These are phyloP conservation scores for Plebejus anna DNA, from an alignment of 2,888 invertebrate species.

Conservation along the genomic window DNA sequence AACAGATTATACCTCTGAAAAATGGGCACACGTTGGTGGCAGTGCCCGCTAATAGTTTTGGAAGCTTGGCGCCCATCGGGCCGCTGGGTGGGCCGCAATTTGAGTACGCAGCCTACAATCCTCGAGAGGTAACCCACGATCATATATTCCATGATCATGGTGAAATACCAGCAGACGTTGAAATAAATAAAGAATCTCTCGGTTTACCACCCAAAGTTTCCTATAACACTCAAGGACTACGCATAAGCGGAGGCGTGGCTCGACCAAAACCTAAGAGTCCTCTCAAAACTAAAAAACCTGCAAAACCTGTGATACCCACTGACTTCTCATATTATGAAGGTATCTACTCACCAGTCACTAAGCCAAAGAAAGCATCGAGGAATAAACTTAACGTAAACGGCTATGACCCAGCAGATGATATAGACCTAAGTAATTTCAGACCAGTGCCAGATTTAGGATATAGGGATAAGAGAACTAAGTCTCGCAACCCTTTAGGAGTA, in stretches of 20 bases:
- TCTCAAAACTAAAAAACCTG: slow-evolving; percentile 51
- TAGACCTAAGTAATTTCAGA: slow-evolving; percentile 52
- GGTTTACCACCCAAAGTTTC: slow-evolving; percentile 59
- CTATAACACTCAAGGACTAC: slow-evolving; percentile 62
- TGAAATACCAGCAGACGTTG: slow-evolving; percentile 61
- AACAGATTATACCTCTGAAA: slow-evolving; percentile 55
- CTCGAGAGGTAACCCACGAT: slow-evolving; percentile 74
- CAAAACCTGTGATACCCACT: slow-evolving; percentile 46
- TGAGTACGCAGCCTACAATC: slow-evolving; percentile 69
- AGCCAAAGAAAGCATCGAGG: slow-evolving; percentile 49
- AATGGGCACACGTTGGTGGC: slow-evolving; percentile 53
- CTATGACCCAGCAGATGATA: slow-evolving; percentile 45
- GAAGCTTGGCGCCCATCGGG: slow-evolving; percentile 48
- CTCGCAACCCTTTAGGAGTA: slow-evolving; percentile 46
- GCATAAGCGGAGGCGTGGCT: slow-evolving; percentile 49
- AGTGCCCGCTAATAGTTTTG: slow-evolving; percentile 51
- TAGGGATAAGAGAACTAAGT: slow-evolving; percentile 54
- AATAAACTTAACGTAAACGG: slow-evolving; percentile 45
- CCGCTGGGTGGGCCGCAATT: slow-evolving; percentile 62
- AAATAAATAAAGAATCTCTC: slow-evolving; percentile 57
- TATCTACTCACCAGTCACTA: slow-evolving; percentile 53
- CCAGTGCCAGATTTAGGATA: slow-evolving; percentile 55
- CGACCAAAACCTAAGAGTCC: slow-evolving; percentile 51
- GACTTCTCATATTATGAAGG: slow-evolving; percentile 71
- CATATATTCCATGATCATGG: slow-evolving; percentile 75